These are phyloP conservation scores for Anoplophora glabripennis DNA, from an alignment of 1,140 invertebrate species.

Conservation along the genomic window DNA sequence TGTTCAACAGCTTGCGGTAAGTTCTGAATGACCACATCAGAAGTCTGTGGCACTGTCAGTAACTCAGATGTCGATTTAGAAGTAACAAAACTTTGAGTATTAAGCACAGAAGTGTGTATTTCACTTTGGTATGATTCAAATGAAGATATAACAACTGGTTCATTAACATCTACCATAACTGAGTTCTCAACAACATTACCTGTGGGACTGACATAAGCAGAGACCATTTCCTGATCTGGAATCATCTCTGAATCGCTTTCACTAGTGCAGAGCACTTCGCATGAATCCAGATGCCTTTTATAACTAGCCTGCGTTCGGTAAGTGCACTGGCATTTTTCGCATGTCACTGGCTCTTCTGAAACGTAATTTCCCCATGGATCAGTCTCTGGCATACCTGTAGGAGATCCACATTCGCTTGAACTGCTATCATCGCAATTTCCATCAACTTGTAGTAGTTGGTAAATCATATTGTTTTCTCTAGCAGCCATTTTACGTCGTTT, in stretches of 20 bases:
- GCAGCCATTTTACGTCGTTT: conserved; percentile 64
- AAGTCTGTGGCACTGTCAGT: conserved; percentile 23
- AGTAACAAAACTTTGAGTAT: conserved; percentile 39
- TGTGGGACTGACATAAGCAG: conserved; percentile 36
- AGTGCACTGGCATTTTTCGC: conserved; percentile 81
- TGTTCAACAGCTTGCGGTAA: conserved; percentile 28
- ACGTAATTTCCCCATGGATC: conserved; percentile 44
- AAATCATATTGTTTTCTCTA: conserved; percentile 42
- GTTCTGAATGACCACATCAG: conserved; percentile 30
- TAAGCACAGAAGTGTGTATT: conserved; percentile 44
- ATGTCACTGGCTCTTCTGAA: conserved; percentile 74
- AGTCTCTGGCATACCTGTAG: conserved; percentile 24
- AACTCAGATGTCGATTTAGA: conserved; percentile 32
- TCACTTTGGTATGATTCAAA: conserved; percentile 47
- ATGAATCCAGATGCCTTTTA: conserved; percentile 75
- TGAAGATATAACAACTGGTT: conserved; percentile 41
- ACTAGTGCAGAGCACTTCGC: conserved; percentile 73
- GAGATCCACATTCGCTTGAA: conserved; percentile 51
- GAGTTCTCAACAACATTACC: conserved; percentile 14
- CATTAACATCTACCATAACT: conserved; percentile 15
- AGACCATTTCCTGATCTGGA: conserved; percentile 33
- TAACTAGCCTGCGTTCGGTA: conserved; percentile 86
- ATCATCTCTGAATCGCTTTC: conserved; percentile 66
- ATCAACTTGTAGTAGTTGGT: conserved; percentile 63
- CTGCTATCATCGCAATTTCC: conserved; percentile 66